Percentiles rank a stretch among this genome's conserved stretches.
phyloP scores from a whole-genome alignment of 2,797 vertebrate species.

The Micrastur ruficollis region DNA sequence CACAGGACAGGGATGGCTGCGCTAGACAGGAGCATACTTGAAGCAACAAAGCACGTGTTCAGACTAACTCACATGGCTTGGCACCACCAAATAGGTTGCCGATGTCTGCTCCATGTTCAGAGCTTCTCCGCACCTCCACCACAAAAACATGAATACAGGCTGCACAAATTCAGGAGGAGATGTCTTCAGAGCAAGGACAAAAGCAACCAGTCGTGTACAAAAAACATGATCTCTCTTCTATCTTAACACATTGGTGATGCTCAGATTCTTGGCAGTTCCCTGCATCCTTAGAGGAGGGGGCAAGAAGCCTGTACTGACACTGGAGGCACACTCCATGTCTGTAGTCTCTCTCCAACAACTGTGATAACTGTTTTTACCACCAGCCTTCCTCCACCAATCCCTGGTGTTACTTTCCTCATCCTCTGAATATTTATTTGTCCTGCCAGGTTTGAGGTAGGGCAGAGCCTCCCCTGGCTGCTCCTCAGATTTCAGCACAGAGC shows the following conservation, averaged over 20 bases:
- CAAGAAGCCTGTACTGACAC: neutral
- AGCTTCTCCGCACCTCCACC: neutral
- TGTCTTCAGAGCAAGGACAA: neutral
- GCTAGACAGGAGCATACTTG: neutral
- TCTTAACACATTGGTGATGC: neutral
- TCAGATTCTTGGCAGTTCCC: neutral
- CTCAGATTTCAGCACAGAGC: neutral
- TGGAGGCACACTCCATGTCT: fast-evolving
- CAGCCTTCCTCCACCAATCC: neutral
- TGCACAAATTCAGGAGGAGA: neutral
- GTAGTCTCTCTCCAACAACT: neutral
- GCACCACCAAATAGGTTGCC: fast-evolving
- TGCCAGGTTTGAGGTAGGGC: neutral
- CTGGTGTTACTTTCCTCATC: neutral
- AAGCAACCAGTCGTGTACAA: fast-evolving
- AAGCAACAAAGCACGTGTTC: neutral
- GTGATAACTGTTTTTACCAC: neutral
- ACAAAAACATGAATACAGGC: neutral
- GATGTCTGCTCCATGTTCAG: fast-evolving
- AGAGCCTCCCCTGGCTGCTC: neutral
- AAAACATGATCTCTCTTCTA: neutral
- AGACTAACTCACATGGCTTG: fast-evolving
- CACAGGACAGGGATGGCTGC: fast-evolving
- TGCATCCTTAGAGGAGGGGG: fast-evolving
- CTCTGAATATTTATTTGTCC: neutral